Evolutionary conservation across 2,797 vertebrate genomes (phyloP).

Genomic region (Spondyliosoma cantharus): DNA sequence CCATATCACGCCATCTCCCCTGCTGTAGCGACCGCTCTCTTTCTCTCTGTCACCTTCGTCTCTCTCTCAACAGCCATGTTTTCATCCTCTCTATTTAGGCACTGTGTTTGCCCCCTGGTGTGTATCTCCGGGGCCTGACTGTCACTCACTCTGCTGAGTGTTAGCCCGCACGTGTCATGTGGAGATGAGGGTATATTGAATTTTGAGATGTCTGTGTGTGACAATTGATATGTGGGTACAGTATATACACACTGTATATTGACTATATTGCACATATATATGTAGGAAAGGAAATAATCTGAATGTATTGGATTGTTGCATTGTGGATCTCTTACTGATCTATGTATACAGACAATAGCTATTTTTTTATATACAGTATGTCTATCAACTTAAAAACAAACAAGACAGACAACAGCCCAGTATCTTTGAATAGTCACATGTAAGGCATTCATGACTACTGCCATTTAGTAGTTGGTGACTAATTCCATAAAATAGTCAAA

Average conservation of each 20-base stretch:
- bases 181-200: conserved; percentile 43
- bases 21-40: conserved; percentile 38
- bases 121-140: conserved; percentile 58
- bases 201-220: conserved; percentile 48
- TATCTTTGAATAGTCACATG: neutral
- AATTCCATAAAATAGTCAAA: too few relatives aligned
- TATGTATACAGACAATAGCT: neutral
- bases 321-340: neutral
- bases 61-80: conserved; percentile 60
- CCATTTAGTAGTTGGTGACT: too few relatives aligned
- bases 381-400: neutral
- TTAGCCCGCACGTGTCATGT: conserved; percentile 42
- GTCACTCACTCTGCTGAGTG: conserved; percentile 63
- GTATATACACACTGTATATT: neutral
- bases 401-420: neutral
- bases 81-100: conserved; percentile 60
- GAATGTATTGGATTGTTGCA: neutral
- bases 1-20: conserved; percentile 48
- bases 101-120: conserved; percentile 57
- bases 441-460: neutral
- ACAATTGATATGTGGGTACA: neutral
- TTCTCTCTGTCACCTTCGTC: conserved; percentile 61
- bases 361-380: neutral
- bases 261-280: neutral
- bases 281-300: neutral